These are phyloP conservation scores for Esox masquinongy DNA, from an alignment of 2,797 vertebrate species.

Conservation along the genomic window DNA sequence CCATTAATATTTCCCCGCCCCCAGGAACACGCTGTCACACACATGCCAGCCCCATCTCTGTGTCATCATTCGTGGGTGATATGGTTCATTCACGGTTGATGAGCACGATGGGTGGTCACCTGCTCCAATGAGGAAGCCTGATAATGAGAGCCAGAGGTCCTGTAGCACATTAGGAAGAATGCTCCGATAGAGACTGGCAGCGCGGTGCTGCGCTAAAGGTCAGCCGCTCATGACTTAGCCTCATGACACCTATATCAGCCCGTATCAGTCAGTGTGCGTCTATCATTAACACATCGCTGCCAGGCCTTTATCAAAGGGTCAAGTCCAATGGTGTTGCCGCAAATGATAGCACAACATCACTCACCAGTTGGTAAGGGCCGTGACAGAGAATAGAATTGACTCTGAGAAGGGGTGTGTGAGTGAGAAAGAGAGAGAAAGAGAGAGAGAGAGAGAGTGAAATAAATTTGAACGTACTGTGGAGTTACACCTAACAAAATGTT, in stretches of 20 bases:
- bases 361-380: conserved; percentile 57
- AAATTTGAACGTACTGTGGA: too few species aligned
- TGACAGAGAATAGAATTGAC: conserved; percentile 63
- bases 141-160: conserved; percentile 33
- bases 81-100: conserved; percentile 58
- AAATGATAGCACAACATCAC: conserved; percentile 66
- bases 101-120: conserved; percentile 70
- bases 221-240: conserved; percentile 47
- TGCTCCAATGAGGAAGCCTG: conserved; percentile 36
- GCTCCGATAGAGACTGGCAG: conserved; percentile 16
- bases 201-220: conserved; percentile 54
- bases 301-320: conserved; percentile 64
- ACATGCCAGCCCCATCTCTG: conserved; percentile 51
- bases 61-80: conserved; percentile 59
- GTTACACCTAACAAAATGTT: not conserved
- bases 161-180: conserved; percentile 21
- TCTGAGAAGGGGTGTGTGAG: not conserved
- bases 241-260: conserved; percentile 34
- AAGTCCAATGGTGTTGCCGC: conserved; percentile 57
- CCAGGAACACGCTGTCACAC: conserved; percentile 65
- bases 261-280: conserved; percentile 55
- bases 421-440: not conserved
- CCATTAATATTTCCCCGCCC: conserved; percentile 59
- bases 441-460: not conserved
- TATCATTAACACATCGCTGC: conserved; percentile 63